phyloP scores from a whole-genome alignment of 2,113 vertebrate genomes.

The Lophochroa leadbeateri region DNA sequence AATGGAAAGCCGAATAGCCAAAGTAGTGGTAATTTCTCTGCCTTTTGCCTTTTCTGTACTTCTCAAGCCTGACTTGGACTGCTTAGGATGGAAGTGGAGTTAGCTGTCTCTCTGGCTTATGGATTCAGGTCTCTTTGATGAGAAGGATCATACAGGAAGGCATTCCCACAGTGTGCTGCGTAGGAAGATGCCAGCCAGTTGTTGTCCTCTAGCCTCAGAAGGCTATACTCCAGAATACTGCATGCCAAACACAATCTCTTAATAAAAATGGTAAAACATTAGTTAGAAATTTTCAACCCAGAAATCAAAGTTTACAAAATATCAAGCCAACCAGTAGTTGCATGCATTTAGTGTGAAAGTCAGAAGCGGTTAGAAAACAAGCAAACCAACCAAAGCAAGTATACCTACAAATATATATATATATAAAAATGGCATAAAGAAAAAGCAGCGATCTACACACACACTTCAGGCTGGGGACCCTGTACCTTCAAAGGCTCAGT shows the following conservation, averaged over 20 bases:
- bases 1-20: neutral
- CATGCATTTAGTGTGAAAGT: conserved; percentile 76
- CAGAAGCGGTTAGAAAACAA: conserved; percentile 68
- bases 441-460: conserved; percentile 65
- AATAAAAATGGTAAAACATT: conserved; percentile 39
- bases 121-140: neutral
- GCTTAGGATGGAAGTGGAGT: neutral
- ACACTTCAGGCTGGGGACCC: conserved; percentile 56
- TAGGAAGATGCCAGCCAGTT: neutral
- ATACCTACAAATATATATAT: conserved; percentile 36
- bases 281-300: conserved; percentile 35
- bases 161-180: neutral
- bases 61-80: neutral
- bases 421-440: conserved; percentile 39
- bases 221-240: neutral
- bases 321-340: conserved; percentile 54
- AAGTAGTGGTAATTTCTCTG: neutral
- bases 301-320: conserved; percentile 45
- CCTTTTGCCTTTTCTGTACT: neutral
- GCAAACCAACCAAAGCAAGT: conserved; percentile 70
- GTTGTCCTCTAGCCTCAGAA: neutral
- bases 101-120: neutral
- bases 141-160: neutral
- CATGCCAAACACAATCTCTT: neutral
- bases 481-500: conserved; percentile 75